A percentile compares a stretch with the other conserved stretches of the same genome.
Conservation (phyloP, 2,113 vertebrate species). For the Hipposideros armiger region DNA sequence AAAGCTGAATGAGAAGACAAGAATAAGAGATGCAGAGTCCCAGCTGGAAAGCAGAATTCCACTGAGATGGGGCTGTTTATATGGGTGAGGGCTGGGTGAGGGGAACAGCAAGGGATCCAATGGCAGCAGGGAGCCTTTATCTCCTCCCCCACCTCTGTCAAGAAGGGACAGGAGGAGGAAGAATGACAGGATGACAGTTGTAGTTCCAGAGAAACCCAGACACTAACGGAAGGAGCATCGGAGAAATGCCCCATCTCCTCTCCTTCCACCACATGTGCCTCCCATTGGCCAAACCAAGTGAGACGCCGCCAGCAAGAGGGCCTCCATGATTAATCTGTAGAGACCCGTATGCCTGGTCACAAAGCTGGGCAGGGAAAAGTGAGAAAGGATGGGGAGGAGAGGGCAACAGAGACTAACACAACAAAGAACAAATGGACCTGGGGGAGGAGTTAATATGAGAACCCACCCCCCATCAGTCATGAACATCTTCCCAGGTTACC, state of each 20-base stretch:
- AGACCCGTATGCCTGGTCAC: background rate
- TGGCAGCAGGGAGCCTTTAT: background rate
- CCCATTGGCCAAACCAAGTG: background rate
- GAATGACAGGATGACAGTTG: background rate
- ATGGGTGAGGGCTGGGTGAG: no score
- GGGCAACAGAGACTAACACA: background rate
- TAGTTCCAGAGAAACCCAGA: background rate
- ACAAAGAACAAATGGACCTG: background rate
- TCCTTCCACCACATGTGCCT: no score
- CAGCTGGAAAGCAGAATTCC: background rate
- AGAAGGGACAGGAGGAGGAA: background rate
- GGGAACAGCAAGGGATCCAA: background rate
- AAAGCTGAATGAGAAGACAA: background rate
- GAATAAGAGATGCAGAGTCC: background rate
- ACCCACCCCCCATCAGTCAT: background rate
- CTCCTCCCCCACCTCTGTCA: background rate
- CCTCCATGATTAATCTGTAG: background rate
- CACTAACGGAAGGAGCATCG: background rate
- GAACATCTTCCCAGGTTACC: background rate
- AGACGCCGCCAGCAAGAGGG: background rate
- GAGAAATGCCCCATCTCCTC: background rate
- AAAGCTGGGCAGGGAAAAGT: background rate
- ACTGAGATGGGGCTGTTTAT: background rate
- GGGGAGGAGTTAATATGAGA: background rate
- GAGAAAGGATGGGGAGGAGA: background rate